Base-by-base conservation (phyloP, 2,888 invertebrate species). In the Cylindroiulus punctatus region DNA sequence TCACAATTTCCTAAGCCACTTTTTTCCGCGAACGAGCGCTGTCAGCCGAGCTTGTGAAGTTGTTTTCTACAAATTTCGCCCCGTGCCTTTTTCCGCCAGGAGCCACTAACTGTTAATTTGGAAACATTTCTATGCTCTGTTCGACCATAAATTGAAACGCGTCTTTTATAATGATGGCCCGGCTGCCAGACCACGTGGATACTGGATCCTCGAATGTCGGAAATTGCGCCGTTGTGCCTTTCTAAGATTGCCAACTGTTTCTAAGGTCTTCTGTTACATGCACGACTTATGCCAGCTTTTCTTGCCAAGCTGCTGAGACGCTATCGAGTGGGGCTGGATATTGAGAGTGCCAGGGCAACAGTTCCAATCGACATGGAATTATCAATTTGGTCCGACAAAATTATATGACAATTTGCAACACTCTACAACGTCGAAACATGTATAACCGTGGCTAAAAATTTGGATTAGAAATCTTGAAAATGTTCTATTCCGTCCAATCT, bases 31-130 rank as follows among this genome's bases (percentile, higher is more conserved):
- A 65, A 65, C 22, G 57, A 19, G 19, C 22, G 57, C n/a, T 65
- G 57, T 22, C 57, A 65, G 57, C 22, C 57, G 10, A 65, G 57
- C 57, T 65, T 65, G 22, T 22, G 14, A 76, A 76, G 30, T 76
- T 76, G 76, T 76, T 76, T 65, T 76, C 76, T 76, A 26, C 76
- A 76, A 76, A 76, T 76, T 76, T 76, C 32, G 76, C 76, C 30
- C 30, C 2, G 3, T 76, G 76, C 76, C 14, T 76, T 30, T 26
- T 65, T 65, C 17, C 52, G 52, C 76, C 10, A 30, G 76, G 76
- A 30, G 76, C 14, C 30, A 76, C 76, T 76, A 30, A 30, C 76
- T 76, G 76, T 76, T 76, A 76, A 76, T 76, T 76, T 76, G 76
- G 76, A 76, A 14, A 26, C 76, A 76, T 76, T 76, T 76, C 76